Evolutionary conservation across 2,797 vertebrate genomes (phyloP).

Genomic region (Oreochromis mossambicus): DNA sequence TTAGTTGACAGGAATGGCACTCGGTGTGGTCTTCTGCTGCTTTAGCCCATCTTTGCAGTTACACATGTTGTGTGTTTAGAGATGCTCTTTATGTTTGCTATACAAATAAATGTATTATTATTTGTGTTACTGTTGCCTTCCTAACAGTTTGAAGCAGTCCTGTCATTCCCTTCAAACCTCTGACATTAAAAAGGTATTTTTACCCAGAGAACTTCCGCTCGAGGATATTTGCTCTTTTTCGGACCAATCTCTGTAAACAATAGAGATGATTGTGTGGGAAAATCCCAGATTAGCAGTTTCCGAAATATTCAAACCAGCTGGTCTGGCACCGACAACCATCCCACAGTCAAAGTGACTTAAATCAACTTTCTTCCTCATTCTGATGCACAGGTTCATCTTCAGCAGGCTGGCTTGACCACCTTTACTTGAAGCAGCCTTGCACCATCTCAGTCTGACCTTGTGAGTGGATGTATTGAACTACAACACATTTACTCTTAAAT

Average conservation of each 20-base stretch:
- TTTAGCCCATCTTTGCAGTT: accelerated
- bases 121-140: neutral
- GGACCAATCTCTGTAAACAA: neutral
- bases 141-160: neutral
- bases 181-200: neutral
- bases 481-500: neutral
- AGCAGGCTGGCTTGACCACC: neutral
- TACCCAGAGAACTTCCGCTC: neutral
- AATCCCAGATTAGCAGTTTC: neutral
- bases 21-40: neutral
- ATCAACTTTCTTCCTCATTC: neutral
- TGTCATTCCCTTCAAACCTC: neutral
- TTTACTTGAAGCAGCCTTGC: neutral
- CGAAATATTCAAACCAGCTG: neutral
- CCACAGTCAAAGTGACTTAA: neutral
- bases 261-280: neutral
- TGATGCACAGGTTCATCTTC: neutral
- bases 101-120: neutral
- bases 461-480: neutral
- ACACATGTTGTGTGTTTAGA: neutral
- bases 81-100: neutral
- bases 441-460: neutral
- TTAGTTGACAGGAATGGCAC: neutral
- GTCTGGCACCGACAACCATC: neutral
- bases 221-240: neutral